Percentiles rank a stretch among this genome's conserved stretches.
phyloP scores from a whole-genome alignment of 2,113 vertebrate species.

The Rhea americana region DNA sequence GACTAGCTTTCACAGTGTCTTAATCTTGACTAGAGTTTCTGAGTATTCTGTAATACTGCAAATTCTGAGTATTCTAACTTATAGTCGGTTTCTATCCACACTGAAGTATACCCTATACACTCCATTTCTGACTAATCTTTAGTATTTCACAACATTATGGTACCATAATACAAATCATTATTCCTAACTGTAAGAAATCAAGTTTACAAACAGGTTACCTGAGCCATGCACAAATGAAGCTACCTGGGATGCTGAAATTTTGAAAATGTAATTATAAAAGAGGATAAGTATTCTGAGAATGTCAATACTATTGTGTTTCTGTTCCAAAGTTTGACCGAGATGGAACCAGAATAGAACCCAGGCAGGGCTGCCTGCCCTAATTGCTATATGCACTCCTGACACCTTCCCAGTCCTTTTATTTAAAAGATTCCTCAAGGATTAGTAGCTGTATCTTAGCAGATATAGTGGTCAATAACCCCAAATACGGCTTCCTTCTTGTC shows the following conservation, averaged over 20 bases:
- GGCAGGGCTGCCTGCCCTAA: not conserved
- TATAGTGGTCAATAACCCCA: not conserved
- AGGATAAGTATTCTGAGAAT: not conserved
- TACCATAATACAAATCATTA: not conserved
- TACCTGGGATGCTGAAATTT: not conserved
- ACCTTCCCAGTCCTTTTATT: not conserved
- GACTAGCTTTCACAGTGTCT: not conserved
- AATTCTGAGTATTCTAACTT: not conserved
- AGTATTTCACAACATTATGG: not conserved
- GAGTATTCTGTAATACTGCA: not conserved
- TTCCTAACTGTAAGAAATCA: not conserved
- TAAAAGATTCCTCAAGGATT: not conserved
- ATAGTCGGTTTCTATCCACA: not conserved
- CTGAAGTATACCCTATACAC: not conserved
- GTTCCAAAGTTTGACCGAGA: not conserved
- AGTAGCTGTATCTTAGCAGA: not conserved
- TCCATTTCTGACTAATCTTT: not conserved
- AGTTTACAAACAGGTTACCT: not conserved
- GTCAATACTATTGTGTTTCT: not conserved
- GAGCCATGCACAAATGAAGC: not conserved
- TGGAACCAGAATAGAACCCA: not conserved
- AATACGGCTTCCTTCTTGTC: not conserved
- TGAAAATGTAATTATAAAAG: not conserved
- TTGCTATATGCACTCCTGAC: not conserved
- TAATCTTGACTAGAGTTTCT: not conserved